These are phyloP conservation scores for Mesopsocus fuscifrons DNA, from an alignment of 2,888 invertebrate species.

Conservation along the genomic window DNA sequence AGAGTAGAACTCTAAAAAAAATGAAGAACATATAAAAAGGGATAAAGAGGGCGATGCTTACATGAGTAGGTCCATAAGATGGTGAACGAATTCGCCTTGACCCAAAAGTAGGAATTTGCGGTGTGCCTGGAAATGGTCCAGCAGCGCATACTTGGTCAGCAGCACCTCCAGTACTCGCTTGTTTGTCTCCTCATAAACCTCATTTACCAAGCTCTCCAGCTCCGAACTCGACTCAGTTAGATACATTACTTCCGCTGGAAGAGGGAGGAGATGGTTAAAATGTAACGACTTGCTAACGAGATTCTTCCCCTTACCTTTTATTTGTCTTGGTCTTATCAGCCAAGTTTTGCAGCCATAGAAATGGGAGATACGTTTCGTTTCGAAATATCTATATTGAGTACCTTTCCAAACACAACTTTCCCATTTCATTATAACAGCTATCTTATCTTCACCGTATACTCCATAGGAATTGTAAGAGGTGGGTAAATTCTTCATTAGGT, in stretches of 20 bases:
- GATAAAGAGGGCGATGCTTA: too few species aligned
- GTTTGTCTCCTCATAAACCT: conserved; percentile 73
- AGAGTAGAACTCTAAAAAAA: conserved; percentile 1
- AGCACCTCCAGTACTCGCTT: conserved; percentile 69
- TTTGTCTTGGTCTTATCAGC: too few species aligned
- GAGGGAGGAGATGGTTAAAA: too few species aligned
- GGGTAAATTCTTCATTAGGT: too few species aligned
- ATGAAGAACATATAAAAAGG: conserved; percentile 7
- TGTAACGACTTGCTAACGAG: too few species aligned
- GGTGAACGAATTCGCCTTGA: conserved; percentile 90
- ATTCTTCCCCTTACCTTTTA: too few species aligned
- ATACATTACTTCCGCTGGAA: conserved; percentile 40
- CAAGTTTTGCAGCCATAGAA: not conserved
- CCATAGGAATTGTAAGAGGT: too few species aligned
- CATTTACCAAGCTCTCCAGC: conserved; percentile 62
- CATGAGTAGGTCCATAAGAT: conserved; percentile 82
- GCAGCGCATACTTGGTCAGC: conserved; percentile 67
- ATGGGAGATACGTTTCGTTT: too few species aligned
- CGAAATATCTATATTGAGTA: too few species aligned
- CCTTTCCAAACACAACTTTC: too few species aligned
- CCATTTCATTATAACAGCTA: too few species aligned
- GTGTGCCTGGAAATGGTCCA: conserved; percentile 81
- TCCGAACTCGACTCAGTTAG: conserved; percentile 47
- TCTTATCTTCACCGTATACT: too few species aligned
- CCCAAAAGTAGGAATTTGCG: conserved; percentile 78